A percentile compares a stretch with the other conserved stretches of the same genome.
These are phyloP conservation scores for Sebastes oblongus DNA, from an alignment of 2,797 vertebrate species.

Conservation along the genomic window DNA sequence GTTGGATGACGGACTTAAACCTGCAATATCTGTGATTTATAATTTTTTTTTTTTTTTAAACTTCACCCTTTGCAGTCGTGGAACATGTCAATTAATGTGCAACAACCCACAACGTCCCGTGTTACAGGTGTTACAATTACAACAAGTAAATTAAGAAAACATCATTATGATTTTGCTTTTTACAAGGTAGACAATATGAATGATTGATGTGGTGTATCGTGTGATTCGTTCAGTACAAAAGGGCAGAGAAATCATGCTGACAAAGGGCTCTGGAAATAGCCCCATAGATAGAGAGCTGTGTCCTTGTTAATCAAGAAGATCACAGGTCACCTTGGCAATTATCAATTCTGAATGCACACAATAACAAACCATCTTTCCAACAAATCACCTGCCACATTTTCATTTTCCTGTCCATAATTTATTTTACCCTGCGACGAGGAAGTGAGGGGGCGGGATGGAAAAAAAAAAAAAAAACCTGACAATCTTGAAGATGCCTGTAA, in stretches of 20 bases:
- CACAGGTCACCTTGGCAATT: constrained; percentile 74
- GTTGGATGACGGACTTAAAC: constrained; percentile 26
- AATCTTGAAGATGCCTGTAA: constrained; percentile 53
- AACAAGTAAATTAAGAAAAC: background rate
- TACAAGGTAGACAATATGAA: constrained; percentile 1
- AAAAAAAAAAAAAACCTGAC: constrained; percentile 34
- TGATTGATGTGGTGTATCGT: constrained; percentile 14
- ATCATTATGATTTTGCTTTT: constrained; percentile 5
- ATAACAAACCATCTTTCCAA: constrained; percentile 76
- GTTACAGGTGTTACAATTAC: background rate
- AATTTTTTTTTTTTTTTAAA: background rate
- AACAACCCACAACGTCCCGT: background rate
- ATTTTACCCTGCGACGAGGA: constrained; percentile 54
- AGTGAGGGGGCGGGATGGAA: constrained; percentile 35
- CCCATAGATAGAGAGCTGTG: constrained; percentile 26
- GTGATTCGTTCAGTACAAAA: constrained; percentile 49
- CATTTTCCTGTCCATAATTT: constrained; percentile 70
- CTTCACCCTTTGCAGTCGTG: background rate
- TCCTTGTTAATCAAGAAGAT: constrained; percentile 75
- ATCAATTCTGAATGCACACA: constrained; percentile 71
- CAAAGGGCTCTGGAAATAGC: constrained; percentile 53
- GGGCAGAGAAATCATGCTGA: constrained; percentile 55
- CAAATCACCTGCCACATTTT: constrained; percentile 76
- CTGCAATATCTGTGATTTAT: background rate
- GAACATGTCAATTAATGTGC: background rate